These are phyloP conservation scores for Drepana falcataria DNA, from an alignment of 2,888 invertebrate species.

Conservation along the genomic window DNA sequence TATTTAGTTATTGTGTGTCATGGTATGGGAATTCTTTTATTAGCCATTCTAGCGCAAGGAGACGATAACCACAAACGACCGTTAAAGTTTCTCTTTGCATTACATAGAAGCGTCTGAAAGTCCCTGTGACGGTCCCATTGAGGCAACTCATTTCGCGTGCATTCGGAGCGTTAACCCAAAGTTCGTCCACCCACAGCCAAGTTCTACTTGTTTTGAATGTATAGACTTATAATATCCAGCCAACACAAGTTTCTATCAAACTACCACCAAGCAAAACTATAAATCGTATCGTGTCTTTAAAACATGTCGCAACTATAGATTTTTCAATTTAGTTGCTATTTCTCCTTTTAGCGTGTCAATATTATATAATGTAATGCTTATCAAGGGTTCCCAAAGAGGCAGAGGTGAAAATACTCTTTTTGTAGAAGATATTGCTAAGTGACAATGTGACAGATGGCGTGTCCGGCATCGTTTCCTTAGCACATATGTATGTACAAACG, in stretches of 20 bases:
- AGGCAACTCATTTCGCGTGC: conserved; percentile 1
- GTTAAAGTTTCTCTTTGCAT: background rate
- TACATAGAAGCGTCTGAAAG: background rate
- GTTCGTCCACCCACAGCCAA: background rate
- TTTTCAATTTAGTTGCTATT: too few species aligned
- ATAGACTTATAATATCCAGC: background rate
- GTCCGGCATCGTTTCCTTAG: too few species aligned
- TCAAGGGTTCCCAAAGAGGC: too few species aligned
- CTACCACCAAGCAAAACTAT: background rate
- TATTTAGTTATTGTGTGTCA: too few species aligned
- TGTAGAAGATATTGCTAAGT: too few species aligned
- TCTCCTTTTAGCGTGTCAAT: too few species aligned
- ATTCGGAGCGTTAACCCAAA: conserved; percentile 1
- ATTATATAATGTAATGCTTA: too few species aligned
- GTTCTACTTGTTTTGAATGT: background rate
- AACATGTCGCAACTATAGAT: too few species aligned
- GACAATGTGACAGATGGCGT: too few species aligned
- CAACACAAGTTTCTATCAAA: background rate
- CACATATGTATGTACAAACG: too few species aligned
- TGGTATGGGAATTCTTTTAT: background rate
- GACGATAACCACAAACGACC: background rate
- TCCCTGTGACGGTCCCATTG: background rate
- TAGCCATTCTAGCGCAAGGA: background rate
- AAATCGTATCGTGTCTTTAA: background rate
- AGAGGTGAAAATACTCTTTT: too few species aligned